Conservation (phyloP, 2,113 vertebrate species). For the Grammomys dolichurus region DNA sequence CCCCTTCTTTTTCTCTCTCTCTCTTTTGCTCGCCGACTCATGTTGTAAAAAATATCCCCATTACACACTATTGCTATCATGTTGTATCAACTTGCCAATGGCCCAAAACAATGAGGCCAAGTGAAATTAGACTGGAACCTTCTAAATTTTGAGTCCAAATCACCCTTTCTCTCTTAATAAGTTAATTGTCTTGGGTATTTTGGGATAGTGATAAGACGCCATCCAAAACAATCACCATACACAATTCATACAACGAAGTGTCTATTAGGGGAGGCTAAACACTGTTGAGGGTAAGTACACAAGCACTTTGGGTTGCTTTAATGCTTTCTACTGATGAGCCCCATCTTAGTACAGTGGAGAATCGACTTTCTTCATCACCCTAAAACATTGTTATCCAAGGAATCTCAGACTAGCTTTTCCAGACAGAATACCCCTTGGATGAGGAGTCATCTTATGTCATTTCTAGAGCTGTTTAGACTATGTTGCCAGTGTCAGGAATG, state of each 20-base stretch:
- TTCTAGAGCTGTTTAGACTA: constrained; percentile 1
- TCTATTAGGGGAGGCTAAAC: not conserved
- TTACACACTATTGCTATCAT: too few relatives aligned
- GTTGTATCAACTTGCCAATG: too few relatives aligned
- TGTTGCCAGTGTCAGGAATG: not conserved
- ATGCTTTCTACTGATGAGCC: not conserved
- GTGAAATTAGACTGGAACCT: not conserved
- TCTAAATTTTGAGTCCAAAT: not conserved
- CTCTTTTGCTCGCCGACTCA: not conserved
- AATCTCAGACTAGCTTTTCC: constrained; percentile 6
- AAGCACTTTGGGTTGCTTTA: not conserved
- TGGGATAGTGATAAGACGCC: not conserved
- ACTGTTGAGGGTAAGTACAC: not conserved
- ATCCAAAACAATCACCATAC: not conserved
- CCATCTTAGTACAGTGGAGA: not conserved
- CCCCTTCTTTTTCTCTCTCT: not conserved
- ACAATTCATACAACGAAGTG: not conserved
- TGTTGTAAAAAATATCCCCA: not conserved
- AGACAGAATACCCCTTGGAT: not conserved
- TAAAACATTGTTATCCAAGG: not conserved
- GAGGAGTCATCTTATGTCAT: not conserved
- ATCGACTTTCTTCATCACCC: not conserved
- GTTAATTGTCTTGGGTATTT: not conserved
- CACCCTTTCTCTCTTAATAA: not conserved
- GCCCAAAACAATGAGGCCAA: too few relatives aligned